Evolutionary conservation across 2,888 invertebrate genomes (phyloP), one percentile per base, ranked within the genome.

Genomic region (Coelopa pilipes): DNA sequence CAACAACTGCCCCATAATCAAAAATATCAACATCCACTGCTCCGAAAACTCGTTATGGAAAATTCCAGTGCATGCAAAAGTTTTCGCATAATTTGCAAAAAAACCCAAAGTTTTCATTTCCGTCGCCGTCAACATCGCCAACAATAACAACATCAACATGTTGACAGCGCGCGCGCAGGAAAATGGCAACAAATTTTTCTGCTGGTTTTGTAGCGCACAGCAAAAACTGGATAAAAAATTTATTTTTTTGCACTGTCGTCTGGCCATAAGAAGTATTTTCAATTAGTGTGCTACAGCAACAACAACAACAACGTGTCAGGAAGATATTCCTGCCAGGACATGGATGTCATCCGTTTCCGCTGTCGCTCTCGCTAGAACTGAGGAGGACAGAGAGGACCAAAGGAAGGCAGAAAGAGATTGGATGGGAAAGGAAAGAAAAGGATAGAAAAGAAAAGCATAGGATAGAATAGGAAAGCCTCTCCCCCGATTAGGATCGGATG

Each of bases 271-370:
- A 50, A 34, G 34, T 34, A 55, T 67, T 53, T 67, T 49, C 67
- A 67, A 67, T 53, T 67, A 67, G 67, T 59, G 46, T 21, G 17
- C 47, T 19, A 60, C 13, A 68, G 34, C 55, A 46, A 69, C 34
- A 34, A 34, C 34, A 34, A 34, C 34, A 34, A 34, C 34, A 34
- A 34, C 34, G 7, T 34, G 34, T 34, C 34, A 34, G 4, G 34
- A 34, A 34, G 34, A 34, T 34, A 34, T 34, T 34, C 7, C 34
- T 4, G 34, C 34, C 34, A 34, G 34, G 7, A 34, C 34, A 34
- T 34, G 34, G 34, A 34, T 34, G 34, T 4, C 34, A 34, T 34
- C 34, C 19, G 55, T 21, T 2, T 19, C 12, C 24, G 21, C 19
- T 57, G 19, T 57, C 21, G 19, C 17, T 57, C 7, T 15, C 19